Base-by-base conservation (phyloP, 2,797 vertebrate species). In the Hybognathus amarus region DNA sequence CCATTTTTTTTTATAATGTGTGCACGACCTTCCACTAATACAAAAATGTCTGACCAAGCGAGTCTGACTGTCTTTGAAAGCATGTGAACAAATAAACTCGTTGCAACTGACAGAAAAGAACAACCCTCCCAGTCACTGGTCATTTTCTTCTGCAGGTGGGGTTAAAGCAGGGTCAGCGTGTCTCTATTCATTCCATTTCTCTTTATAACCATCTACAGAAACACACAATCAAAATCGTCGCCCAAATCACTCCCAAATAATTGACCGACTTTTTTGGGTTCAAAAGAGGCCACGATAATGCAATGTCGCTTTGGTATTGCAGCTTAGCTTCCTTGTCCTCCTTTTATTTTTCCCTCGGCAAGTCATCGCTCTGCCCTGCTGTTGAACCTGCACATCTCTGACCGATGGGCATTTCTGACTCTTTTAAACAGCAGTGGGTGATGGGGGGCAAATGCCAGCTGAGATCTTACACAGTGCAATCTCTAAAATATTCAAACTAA, bases 331-430 rank as follows among this genome's bases (percentile, higher is more conserved):
- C 61, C 36, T 45, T 68, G 50, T 69, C 77, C 67, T 80, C 6
- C 17, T 75, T 66, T 75, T 45, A 64, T 84, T 73, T 73, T 74
- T 66, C 67, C 52, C 36, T 24, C 22, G 33, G 59, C 69, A 47
- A 75, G 75, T 78, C 90, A 88, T 85, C 90, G 92, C 89, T 91
- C 89, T 93, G 92, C 93, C 93, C 92, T 54, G 79, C 83, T 83
- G 81, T 82, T 94, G 92, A 94, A 92, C 92, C 80, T 36, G 2
- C 11, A 69, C 83, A 76, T 63, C 86, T 89, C 86, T 89, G 87
- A 91, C 91, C 89, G 83, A 88, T 83, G 42, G 90, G 87, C 85
- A 68, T 89, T 85, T 88, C 74, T 81, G 87, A 88, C 84, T 88
- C 87, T 90, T 91, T 61, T 80, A 89, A 90, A 90, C 89, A 90